Base-by-base conservation (phyloP, 1,140 invertebrate genomes). In the Melitaea cinxia region DNA sequence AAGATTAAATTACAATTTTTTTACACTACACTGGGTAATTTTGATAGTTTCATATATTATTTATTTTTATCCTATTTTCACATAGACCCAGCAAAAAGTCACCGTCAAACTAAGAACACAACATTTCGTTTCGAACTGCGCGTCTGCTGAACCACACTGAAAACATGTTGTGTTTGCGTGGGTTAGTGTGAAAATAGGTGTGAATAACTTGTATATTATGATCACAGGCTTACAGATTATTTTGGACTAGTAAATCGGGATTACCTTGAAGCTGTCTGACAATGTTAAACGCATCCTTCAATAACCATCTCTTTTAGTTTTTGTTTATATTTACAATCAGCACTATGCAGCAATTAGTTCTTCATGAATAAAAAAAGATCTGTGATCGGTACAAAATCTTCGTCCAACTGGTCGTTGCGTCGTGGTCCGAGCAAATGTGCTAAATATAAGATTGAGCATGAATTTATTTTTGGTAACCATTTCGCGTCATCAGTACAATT, bases 361-460 rank as follows among this genome's bases (percentile, higher is more conserved):
- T 74, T 68, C 72, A 78, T 70, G n/a, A n/a, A n/a, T n/a, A 58
- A 37, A 77, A 80, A 83, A 80, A 74, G 72, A 88, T 88, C 77
- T 73, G 80, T 78, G 78, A 82, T 82, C 86, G 78, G 75, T 79
- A 82, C 79, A 83, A 82, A 86, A 83, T 83, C 85, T 79, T 79
- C 74, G 82, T 82, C 82, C 78, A 88, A 89, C 84, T 88, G 82
- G 75, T 80, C 70, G 79, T 67, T 75, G 69, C 71, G 73, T 72
- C 75, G 71, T 70, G 64, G 78, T 82, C 82, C 74, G 83, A 77
- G 77, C 83, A 78, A 78, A 75, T 76, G 84, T 75, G 81, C 89
- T 91, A 91, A 91, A 91, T 91, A 91, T 91, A 91, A 82, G 71
- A 86, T 80, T 80, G 85, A 87, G 89, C 88, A 78, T 88, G 78